A percentile compares a stretch with the other conserved stretches of the same genome.
Conservation (phyloP, 2,888 invertebrate species). For the Agrochola circellaris region DNA sequence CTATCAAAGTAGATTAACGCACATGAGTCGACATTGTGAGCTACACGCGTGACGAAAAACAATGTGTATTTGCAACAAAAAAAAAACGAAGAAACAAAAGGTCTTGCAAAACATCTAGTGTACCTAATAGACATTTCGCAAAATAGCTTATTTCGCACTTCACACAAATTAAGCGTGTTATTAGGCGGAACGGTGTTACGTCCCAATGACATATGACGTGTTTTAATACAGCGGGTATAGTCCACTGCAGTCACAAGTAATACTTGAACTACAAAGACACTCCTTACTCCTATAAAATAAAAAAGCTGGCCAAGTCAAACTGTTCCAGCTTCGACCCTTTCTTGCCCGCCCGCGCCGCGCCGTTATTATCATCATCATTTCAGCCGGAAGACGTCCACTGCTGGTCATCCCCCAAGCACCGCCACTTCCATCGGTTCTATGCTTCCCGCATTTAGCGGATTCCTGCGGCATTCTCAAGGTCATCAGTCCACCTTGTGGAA, state of each 20-base stretch:
- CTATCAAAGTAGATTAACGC: neutral
- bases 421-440: no score
- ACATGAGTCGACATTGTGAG: neutral
- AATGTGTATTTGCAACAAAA: neutral
- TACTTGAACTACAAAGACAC: neutral
- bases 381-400: no score
- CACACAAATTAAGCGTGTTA: conserved; percentile 27
- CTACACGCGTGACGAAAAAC: conserved; percentile 1
- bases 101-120: conserved; percentile 36
- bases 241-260: neutral
- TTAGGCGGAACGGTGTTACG: conserved; percentile 54
- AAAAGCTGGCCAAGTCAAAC: no score
- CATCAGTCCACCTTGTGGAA: no score
- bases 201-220: conserved; percentile 56
- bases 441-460: no score
- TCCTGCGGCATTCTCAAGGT: no score
- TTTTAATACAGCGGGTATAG: conserved; percentile 37
- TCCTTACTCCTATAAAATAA: no score
- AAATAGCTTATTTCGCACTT: conserved; percentile 42
- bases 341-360: no score
- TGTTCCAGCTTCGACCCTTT: no score
- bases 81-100: conserved; percentile 19
- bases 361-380: neutral
- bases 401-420: no score
- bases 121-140: conserved; percentile 39